Conservation (phyloP, 2,113 vertebrate genomes). For the Brachyistius frenatus region DNA sequence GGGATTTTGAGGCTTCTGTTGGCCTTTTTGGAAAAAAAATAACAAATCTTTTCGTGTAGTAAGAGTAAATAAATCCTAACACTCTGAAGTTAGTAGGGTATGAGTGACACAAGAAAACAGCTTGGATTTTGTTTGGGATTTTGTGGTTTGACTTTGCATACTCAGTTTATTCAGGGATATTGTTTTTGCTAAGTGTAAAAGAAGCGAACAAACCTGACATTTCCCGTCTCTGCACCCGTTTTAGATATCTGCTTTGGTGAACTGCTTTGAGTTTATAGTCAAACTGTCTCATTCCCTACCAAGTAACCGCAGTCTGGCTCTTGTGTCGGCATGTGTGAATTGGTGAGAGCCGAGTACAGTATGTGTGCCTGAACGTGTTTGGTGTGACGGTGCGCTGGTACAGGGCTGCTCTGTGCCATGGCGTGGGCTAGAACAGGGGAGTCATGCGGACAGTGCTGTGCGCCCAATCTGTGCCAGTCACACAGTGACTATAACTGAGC, state of each 20-base stretch:
- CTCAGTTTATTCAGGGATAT: no score
- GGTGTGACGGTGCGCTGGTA: constrained; percentile 76
- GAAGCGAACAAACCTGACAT: constrained; percentile 1
- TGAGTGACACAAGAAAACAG: constrained; percentile 54
- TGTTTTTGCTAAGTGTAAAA: no score
- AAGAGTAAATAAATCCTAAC: constrained; percentile 37
- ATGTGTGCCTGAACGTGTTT: constrained; percentile 68
- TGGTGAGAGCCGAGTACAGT: constrained; percentile 51
- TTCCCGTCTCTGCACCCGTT: constrained; percentile 20
- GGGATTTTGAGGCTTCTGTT: neutral
- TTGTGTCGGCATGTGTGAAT: constrained; percentile 59
- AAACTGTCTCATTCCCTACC: constrained; percentile 20
- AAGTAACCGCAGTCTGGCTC: constrained; percentile 53
- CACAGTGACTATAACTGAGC: constrained; percentile 84
- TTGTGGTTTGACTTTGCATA: constrained; percentile 59
- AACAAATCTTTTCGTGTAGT: constrained; percentile 24
- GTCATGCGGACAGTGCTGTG: constrained; percentile 81
- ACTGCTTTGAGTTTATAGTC: neutral
- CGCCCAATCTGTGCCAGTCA: constrained; percentile 85
- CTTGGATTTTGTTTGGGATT: constrained; percentile 64
- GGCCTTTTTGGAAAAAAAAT: neutral
- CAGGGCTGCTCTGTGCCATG: constrained; percentile 81
- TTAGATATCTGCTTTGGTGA: constrained; percentile 21
- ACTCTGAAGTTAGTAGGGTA: constrained; percentile 48
- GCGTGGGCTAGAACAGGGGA: constrained; percentile 80